These are phyloP conservation scores for Pholis gunnellus DNA, from an alignment of 2,113 vertebrate genomes.

Conservation along the genomic window DNA sequence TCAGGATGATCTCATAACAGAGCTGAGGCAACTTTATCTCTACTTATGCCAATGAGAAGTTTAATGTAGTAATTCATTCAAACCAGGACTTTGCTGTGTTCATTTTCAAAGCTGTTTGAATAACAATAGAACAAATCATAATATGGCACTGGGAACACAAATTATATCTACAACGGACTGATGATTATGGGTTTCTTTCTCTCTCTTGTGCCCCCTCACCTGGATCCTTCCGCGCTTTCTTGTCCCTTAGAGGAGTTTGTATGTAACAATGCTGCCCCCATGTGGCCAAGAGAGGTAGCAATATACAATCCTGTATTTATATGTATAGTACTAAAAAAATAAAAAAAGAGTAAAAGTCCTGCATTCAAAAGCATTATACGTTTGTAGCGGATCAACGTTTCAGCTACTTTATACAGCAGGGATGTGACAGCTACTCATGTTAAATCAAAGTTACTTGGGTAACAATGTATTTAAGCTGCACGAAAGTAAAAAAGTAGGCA, in stretches of 20 bases:
- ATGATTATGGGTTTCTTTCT: neutral
- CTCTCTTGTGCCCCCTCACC: neutral
- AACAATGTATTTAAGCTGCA: neutral
- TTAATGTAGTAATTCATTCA: constrained; percentile 28
- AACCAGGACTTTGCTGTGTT: neutral
- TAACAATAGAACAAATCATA: neutral
- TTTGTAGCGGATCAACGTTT: neutral
- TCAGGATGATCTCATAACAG: constrained; percentile 73
- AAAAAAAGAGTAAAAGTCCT: neutral
- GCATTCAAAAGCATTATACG: neutral
- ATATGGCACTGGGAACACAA: neutral
- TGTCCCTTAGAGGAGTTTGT: neutral
- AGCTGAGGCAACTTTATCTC: constrained; percentile 65
- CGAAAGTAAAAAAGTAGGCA: neutral
- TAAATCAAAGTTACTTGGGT: no score
- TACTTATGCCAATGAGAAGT: constrained; percentile 38
- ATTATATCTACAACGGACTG: neutral
- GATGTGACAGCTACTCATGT: neutral
- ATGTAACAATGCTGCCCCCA: constrained; percentile 32
- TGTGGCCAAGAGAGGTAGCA: constrained; percentile 25
- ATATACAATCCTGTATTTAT: neutral
- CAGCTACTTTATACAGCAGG: neutral
- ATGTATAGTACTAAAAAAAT: no score
- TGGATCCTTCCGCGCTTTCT: neutral
- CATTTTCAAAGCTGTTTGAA: neutral